Base-by-base conservation (phyloP, 2,113 vertebrate genomes). In the Grammomys surdaster region DNA sequence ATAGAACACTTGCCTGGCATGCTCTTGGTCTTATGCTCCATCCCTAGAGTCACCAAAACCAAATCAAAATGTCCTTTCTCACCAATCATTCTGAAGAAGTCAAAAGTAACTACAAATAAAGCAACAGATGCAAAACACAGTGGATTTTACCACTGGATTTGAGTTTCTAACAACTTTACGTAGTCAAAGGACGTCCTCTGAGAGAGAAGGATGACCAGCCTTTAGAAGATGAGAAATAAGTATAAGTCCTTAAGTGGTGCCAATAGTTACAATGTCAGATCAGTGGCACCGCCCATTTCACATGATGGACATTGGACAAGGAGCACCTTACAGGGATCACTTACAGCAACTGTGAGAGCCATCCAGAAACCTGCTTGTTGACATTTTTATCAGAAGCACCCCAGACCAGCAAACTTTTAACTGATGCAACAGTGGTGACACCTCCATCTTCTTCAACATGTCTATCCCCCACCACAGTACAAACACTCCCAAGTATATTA, bases 331-430 rank as follows among this genome's bases (percentile, higher is more conserved):
- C 40, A 86, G 43, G 13, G 40, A 96, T 94, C 78, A 90, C 78
- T 92, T 97, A 78, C 48, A 70, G 24, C 26, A 33, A 75, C 54
- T 67, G 33, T 4, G 65, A 93, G 81, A 91, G 7, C 89, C 48
- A 91, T 70, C 96, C 56, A 90, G 80, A 93, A 93, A 63, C 24
- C 58, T 76, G n/a, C 54, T 43, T 5, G 20, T 22, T 84, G 87
- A 43, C n/a, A 56, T 92, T 95, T 93, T 80, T 54, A 92, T 67
- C 20, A 63, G 80, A 89, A 93, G 95, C 5, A 54, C 16, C 70
- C 20, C 69, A 22, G 9, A 94, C 54, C 24, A 70, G 77, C 26
- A 89, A 94, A 87, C 26, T 73, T 8, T 86, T 90, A n/a, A 54
- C 1, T 33, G 28, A 20, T 58, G 69, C 7, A 76, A 58, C 89